phyloP scores from a whole-genome alignment of 2,113 vertebrate genomes.

The Pseudorhombus dupliciocellatus region DNA sequence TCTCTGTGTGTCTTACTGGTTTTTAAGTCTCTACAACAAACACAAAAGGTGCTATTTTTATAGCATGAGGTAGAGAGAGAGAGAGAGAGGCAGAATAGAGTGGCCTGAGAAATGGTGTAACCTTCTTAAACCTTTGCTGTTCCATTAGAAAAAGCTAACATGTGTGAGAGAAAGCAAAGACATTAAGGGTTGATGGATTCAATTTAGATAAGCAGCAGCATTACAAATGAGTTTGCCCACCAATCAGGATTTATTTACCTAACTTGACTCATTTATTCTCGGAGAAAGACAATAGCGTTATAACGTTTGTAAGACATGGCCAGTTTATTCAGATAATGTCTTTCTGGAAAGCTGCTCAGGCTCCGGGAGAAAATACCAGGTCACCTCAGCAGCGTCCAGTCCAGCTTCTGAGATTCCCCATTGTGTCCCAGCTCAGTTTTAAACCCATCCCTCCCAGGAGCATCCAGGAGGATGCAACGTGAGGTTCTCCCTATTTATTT shows the following conservation, averaged over 20 bases:
- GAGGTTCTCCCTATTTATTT: not conserved
- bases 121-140: conserved; percentile 20
- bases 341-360: not conserved
- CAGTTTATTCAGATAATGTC: not conserved
- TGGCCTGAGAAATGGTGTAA: conserved; percentile 16
- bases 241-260: not conserved
- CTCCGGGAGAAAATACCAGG: not conserved
- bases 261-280: not conserved
- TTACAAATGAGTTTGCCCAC: not conserved
- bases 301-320: not conserved
- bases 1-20: conserved; percentile 24
- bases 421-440: not conserved
- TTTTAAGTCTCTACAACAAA: conserved; percentile 27
- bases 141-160: not conserved
- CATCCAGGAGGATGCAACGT: not conserved
- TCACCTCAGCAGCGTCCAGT: not conserved
- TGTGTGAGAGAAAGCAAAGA: not conserved
- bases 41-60: conserved; percentile 42
- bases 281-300: not conserved
- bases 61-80: conserved; percentile 1
- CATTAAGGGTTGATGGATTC: not conserved
- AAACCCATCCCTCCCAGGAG: not conserved
- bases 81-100: conserved; percentile 1
- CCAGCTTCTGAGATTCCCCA: not conserved
- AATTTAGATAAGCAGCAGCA: not conserved